These are phyloP conservation scores for Rhamphomyia laevipes DNA, from an alignment of 2,888 invertebrate genomes.

Conservation along the genomic window DNA sequence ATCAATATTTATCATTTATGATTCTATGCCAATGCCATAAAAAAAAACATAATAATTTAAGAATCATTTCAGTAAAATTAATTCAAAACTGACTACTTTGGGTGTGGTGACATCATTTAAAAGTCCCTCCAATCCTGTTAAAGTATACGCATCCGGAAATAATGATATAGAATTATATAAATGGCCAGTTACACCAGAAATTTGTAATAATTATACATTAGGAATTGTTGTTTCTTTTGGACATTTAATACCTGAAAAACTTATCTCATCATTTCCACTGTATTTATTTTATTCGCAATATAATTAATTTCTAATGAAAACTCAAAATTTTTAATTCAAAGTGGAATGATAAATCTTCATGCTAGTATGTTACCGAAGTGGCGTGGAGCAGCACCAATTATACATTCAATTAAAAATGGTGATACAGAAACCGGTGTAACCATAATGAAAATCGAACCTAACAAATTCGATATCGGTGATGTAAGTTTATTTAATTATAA, in stretches of 20 bases:
- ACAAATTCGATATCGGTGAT: conserved; percentile 68
- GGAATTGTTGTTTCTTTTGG: conserved; percentile 93
- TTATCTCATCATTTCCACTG: conserved; percentile 71
- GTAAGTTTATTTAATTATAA: conserved; percentile 24
- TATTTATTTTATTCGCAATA: conserved; percentile 41
- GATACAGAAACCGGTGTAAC: conserved; percentile 72
- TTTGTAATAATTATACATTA: conserved; percentile 51
- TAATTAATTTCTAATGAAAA: neutral
- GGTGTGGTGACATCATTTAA: conserved; percentile 62
- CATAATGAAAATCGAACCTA: conserved; percentile 74
- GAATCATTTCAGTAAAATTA: conserved; percentile 8
- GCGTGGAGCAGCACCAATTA: conserved; percentile 88
- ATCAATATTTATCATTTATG: too few species aligned
- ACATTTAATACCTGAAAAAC: conserved; percentile 64
- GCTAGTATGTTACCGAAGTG: conserved; percentile 83
- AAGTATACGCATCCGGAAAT: conserved; percentile 47
- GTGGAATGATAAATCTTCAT: conserved; percentile 90
- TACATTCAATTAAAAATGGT: conserved; percentile 72
- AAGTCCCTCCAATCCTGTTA: conserved; percentile 50
- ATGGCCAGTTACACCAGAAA: conserved; percentile 50
- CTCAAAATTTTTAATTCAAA: conserved; percentile 25
- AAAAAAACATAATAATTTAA: conserved; percentile 2
- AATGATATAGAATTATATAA: conserved; percentile 47
- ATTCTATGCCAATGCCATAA: neutral
- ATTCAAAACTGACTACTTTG: conserved; percentile 26